Evolutionary conservation across 2,797 vertebrate species (phyloP).

Genomic region (Enteromius argenteus): DNA sequence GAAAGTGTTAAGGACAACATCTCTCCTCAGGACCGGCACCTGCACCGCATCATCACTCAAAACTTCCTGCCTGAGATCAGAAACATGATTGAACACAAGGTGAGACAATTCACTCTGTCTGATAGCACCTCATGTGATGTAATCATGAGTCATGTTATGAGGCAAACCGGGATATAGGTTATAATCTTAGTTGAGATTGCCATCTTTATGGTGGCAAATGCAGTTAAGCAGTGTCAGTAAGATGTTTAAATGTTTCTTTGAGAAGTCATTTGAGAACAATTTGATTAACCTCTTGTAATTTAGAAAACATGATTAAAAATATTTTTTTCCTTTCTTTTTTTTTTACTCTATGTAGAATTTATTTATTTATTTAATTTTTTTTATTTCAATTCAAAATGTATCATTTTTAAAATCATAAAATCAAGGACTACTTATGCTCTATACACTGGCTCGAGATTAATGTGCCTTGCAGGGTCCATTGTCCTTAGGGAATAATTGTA

Average conservation of each 20-base stretch:
- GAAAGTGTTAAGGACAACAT: slow-evolving; percentile 93
- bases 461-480: not conserved
- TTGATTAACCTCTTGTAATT: not conserved
- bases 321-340: no score
- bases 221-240: not conserved
- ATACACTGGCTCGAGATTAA: not conserved
- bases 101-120: slow-evolving; percentile 64
- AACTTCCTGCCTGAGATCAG: slow-evolving; percentile 98
- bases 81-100: slow-evolving; percentile 98
- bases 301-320: not conserved
- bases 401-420: not conserved
- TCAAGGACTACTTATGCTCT: not conserved
- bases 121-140: slow-evolving; percentile 6
- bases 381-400: not conserved
- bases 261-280: not conserved
- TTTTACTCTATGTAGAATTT: no score
- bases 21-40: slow-evolving; percentile 91
- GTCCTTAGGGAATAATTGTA: not conserved
- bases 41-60: slow-evolving; percentile 94
- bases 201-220: not conserved
- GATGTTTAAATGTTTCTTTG: not conserved
- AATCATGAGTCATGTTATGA: slow-evolving; percentile 6
- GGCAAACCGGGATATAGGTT: not conserved
- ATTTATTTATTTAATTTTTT: no score
- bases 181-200: slow-evolving; percentile 5